Conservation (phyloP, 64 coral and sea anemone genomes). For the Platygyra sinensis region DNA sequence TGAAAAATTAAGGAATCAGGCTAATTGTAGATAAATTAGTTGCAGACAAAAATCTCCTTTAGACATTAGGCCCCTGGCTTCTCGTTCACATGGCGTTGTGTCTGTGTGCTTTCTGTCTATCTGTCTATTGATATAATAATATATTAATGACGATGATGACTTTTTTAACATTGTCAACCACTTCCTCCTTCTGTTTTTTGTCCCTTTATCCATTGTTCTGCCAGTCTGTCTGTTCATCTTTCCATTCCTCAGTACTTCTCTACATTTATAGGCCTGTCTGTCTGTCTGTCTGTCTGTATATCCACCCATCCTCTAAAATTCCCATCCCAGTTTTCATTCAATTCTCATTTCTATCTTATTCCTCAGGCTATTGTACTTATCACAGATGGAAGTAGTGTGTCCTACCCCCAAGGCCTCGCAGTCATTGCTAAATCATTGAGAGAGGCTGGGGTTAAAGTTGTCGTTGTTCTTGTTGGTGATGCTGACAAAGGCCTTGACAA, state of each 20-base stretch:
- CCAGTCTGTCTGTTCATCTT: not conserved
- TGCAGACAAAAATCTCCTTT: not conserved
- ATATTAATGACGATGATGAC: too few species aligned
- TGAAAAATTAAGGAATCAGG: too few species aligned
- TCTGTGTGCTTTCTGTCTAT: too few species aligned
- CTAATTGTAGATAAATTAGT: too few species aligned
- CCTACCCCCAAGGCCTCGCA: slow-evolving; percentile 8
- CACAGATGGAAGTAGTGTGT: slow-evolving; percentile 59
- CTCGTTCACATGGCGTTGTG: too few species aligned
- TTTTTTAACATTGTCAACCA: too few species aligned
- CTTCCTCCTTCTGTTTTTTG: too few species aligned
- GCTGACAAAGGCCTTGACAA: slow-evolving; percentile 26
- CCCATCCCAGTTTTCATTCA: too few species aligned
- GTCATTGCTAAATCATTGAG: slow-evolving; percentile 35
- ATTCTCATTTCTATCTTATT: not conserved
- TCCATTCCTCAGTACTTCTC: too few species aligned
- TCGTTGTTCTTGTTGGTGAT: slow-evolving; percentile 52
- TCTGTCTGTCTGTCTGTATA: not conserved
- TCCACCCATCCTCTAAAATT: too few species aligned
- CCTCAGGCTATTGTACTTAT: slow-evolving; percentile 51
- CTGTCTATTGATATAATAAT: too few species aligned
- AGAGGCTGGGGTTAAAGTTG: slow-evolving; percentile 54
- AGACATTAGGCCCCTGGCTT: not conserved
- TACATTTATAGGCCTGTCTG: not conserved
- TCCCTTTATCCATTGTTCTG: not conserved